Base-by-base conservation (phyloP, 1,140 invertebrate genomes). In the Odontomachus brunneus region DNA sequence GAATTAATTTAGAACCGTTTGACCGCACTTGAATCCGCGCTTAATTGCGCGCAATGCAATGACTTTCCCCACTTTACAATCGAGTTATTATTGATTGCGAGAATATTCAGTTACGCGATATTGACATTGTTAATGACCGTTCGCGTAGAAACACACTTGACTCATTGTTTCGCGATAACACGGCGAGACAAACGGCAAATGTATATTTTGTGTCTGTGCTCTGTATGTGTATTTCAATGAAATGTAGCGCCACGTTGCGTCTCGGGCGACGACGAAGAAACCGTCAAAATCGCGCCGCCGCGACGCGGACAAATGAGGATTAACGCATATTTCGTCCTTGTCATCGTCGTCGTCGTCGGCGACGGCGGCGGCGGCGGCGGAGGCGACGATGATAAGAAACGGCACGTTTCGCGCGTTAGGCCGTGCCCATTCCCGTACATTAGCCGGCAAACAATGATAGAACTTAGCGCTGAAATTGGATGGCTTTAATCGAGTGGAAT, bases 401-500 rank as follows among this genome's bases (percentile, higher is more conserved):
- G 26, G 57, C 71, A 82, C 71, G 69, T 82, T 82, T 74, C 57
- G 69, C 44, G 29, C 59, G 44, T 74, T 82, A 62, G 59, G 57
- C 57, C 24, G 0, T 53, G 51, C 44, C 48, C 44, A 53, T 82
- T 74, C 59, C 69, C 22, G 59, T 74, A 74, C 57, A 82, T 82
- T 82, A 82, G 15, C 57, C 26, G 15, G 26, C 59, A 74, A 82
- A 82, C 78, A 82, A 82, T 82, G 69, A 74, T 44, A 51, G 26
- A 74, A 82, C 78, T 73, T 82, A 62, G 57, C 44, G 57, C 60
- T 38, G 57, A 82, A 82, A 82, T 82, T 74, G 66, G 78, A 74
- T 60, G 55, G 71, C 55, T 82, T 74, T 82, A 82, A 82, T 82
- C 78, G 78, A 82, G 69, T 82, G 78, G 69, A 82, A 80, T 80